Percentiles rank a stretch among this genome's conserved stretches.
Conservation (phyloP, 2,888 invertebrate genomes). For the Gnatocerus cornutus region DNA sequence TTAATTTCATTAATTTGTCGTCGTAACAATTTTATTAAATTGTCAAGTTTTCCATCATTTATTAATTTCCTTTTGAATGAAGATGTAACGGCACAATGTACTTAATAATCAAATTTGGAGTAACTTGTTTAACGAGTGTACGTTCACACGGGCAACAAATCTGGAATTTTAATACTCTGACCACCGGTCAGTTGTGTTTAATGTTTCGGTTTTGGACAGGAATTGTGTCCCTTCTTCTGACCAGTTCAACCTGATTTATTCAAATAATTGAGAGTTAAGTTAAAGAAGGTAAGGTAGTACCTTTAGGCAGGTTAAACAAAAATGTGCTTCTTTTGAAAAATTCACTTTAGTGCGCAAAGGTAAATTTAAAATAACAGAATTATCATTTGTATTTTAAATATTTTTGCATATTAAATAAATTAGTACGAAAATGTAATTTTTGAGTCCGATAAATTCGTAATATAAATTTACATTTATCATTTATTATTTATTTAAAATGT, state of each 20-base stretch:
- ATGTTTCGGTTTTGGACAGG: neutral
- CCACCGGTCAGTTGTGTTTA: conserved; percentile 7
- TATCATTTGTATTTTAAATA: too few species aligned
- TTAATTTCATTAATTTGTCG: too few species aligned
- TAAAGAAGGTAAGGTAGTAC: neutral
- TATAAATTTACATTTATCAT: too few species aligned
- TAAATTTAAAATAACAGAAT: too few species aligned
- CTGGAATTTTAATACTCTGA: conserved; percentile 6
- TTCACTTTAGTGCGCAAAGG: too few species aligned
- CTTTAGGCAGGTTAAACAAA: neutral
- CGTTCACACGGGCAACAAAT: conserved; percentile 9
- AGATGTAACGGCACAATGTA: neutral
- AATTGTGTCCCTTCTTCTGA: conserved; percentile 4
- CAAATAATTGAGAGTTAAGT: neutral
- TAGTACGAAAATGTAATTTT: too few species aligned
- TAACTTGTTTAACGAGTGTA: conserved; percentile 10
- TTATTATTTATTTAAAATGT: too few species aligned
- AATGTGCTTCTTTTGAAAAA: neutral
- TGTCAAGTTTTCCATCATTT: too few species aligned
- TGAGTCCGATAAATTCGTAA: too few species aligned
- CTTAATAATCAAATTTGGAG: neutral
- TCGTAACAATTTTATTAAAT: too few species aligned
- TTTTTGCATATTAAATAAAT: too few species aligned
- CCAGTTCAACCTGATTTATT: conserved; percentile 10
- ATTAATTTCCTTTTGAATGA: too few species aligned